Base-by-base conservation (phyloP, 2,888 invertebrate species). In the Nemotelus nigrinus region DNA sequence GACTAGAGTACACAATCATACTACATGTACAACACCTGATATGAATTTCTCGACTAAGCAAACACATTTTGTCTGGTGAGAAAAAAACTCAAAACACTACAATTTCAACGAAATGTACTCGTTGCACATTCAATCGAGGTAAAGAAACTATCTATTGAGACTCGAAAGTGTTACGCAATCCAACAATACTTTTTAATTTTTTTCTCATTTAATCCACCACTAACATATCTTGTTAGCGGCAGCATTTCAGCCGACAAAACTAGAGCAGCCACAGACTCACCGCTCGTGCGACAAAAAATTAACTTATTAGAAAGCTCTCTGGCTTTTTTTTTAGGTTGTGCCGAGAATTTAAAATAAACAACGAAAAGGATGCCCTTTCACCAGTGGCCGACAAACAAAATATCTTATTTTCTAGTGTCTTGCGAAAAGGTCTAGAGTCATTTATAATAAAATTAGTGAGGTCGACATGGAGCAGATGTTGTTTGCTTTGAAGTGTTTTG, bases 271-370 rank as follows among this genome's bases (percentile, higher is more conserved):
- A 47, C n/a, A 65, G 25, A 25, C 25, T 65, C 45, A 65, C 4
- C 47, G 58, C n/a, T n/a, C 45, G 57, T 57, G 10, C 41, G 43
- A 6, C 25, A 25, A 6, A 43, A 57, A 71, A 71, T 71, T 71
- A 71, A 71, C 53, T 71, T 71, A 71, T 71, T 71, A 71, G 57
- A 55, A 55, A 68, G 55, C 41, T n/a, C 25, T 43, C 71, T 5
- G 8, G 39, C 45, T 45, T 45, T 44, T 25, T 44, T 8, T 25
- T 25, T 25, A 25, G 25, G n/a, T 65, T 25, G 65, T 65, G 47
- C 47, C 65, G n/a, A 8, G 65, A 6, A 63, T 63, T 3, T 63
- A 43, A 10, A 8, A 41, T 57, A 63, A 63, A 8, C 4, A 63
- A 47, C 65, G 10, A 65, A 45, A 4, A 65, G 41, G 65, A 43